Percentiles rank a stretch among this genome's conserved stretches.
phyloP scores from a whole-genome alignment of 2,888 invertebrate species.

The Thyatira batis region DNA sequence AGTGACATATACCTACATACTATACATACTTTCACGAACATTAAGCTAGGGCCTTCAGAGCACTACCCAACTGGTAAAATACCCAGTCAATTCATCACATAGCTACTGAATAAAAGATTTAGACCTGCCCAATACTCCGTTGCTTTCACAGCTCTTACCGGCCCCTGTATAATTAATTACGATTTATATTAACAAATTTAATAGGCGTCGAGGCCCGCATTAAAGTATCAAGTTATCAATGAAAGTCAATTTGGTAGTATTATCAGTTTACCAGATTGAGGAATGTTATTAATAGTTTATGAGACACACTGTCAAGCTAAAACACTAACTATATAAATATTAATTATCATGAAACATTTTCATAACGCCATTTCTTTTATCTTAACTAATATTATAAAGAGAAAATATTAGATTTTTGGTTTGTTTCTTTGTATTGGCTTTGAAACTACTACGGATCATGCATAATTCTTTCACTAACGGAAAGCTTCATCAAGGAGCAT shows the following conservation, averaged over 20 bases:
- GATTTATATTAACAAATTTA: background rate
- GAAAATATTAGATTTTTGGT: too few relatives aligned
- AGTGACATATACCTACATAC: too few relatives aligned
- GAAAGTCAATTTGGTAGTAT: background rate
- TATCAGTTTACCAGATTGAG: background rate
- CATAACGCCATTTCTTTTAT: too few relatives aligned
- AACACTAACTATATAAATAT: too few relatives aligned
- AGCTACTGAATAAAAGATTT: constrained; percentile 12
- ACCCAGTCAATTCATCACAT: constrained; percentile 8
- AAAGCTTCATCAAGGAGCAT: too few relatives aligned
- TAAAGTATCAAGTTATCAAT: background rate
- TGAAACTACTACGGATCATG: too few relatives aligned
- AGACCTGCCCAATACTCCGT: background rate
- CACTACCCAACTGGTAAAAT: constrained; percentile 1
- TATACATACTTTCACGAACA: background rate
- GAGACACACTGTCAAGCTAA: background rate
- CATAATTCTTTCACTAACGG: too few relatives aligned
- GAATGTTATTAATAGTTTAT: background rate
- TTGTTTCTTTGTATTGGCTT: background rate
- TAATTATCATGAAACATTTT: too few relatives aligned
- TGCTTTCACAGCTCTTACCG: background rate
- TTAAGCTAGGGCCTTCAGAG: background rate
- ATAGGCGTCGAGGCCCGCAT: background rate
- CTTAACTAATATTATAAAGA: too few relatives aligned
- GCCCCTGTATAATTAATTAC: background rate